Evolutionary conservation across 2,888 invertebrate genomes (phyloP).

Genomic region (Furcula furcula): DNA sequence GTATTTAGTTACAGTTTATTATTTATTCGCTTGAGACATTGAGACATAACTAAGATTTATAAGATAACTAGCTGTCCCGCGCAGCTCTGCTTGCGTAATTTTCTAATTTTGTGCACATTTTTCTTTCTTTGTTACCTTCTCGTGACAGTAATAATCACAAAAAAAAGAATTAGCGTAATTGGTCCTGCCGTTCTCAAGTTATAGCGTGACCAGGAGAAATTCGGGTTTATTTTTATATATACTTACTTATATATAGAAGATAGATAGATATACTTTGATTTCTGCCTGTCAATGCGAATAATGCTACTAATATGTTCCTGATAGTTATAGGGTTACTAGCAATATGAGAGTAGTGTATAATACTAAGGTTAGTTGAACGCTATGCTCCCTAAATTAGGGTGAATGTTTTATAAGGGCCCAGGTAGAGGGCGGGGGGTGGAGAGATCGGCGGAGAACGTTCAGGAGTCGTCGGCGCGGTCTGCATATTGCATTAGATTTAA

Average conservation of each 20-base stretch:
- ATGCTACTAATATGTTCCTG: too few species aligned
- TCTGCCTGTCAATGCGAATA: too few species aligned
- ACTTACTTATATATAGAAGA: too few species aligned
- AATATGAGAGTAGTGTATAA: conserved; percentile 33
- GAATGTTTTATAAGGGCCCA: conserved; percentile 67
- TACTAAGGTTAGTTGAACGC: conserved; percentile 35
- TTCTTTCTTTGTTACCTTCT: too few species aligned
- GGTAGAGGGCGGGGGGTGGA: conserved; percentile 44
- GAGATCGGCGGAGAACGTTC: conserved; percentile 28
- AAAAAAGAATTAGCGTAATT: too few species aligned
- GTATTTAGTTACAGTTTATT: conserved; percentile 2
- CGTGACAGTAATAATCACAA: too few species aligned
- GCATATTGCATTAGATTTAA: conserved; percentile 80
- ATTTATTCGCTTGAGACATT: conserved; percentile 3
- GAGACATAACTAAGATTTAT: not conserved
- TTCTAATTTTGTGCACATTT: too few species aligned
- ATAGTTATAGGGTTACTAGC: conserved; percentile 28
- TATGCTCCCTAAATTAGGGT: conserved; percentile 51
- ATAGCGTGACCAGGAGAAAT: too few species aligned
- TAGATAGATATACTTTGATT: too few species aligned
- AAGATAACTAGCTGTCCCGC: not conserved
- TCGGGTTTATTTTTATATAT: too few species aligned
- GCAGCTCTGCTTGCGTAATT: too few species aligned
- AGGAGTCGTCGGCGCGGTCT: conserved; percentile 55
- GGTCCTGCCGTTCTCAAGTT: too few species aligned